Evolutionary conservation across 2,888 invertebrate genomes (phyloP).

Genomic region (Cryptocephalus primarius): DNA sequence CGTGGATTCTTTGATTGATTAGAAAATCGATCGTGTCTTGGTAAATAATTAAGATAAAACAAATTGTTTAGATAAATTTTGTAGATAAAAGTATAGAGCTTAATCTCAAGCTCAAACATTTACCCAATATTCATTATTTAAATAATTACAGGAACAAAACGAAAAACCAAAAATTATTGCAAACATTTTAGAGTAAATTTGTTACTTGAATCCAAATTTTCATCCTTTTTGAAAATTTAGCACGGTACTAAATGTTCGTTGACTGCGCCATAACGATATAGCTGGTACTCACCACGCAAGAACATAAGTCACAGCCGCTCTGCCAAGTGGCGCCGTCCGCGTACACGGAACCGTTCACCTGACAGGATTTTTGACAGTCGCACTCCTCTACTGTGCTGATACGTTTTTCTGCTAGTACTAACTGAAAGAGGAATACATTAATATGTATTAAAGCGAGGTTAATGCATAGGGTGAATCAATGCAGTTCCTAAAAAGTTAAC

Average conservation of each 20-base stretch:
- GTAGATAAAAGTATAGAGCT: too few relatives aligned
- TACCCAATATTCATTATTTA: too few relatives aligned
- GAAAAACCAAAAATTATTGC: not conserved
- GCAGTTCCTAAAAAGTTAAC: not conserved
- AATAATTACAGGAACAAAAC: too few relatives aligned
- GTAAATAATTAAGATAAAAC: too few relatives aligned
- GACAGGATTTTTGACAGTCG: slow-evolving; percentile 83
- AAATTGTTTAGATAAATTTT: too few relatives aligned
- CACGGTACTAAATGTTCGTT: too few relatives aligned
- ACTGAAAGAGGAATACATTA: slow-evolving; percentile 45
- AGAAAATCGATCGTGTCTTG: too few relatives aligned
- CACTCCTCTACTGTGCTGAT: slow-evolving; percentile 74
- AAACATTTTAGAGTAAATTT: not conserved
- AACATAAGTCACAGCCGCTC: slow-evolving; percentile 75
- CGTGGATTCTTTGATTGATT: too few relatives aligned
- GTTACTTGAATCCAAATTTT: not conserved
- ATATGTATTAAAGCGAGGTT: slow-evolving; percentile 28
- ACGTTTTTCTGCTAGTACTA: slow-evolving; percentile 69
- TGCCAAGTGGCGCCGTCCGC: slow-evolving; percentile 80
- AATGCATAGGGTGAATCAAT: not conserved
- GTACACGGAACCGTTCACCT: slow-evolving; percentile 67
- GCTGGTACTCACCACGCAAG: slow-evolving; percentile 61
- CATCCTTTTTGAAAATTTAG: too few relatives aligned
- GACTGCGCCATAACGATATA: not conserved
- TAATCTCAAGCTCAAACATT: too few relatives aligned